Percentiles rank a stretch among this genome's conserved stretches.
Evolutionary conservation across 2,797 vertebrate species (phyloP).

Genomic region (Darevskia mixta): DNA sequence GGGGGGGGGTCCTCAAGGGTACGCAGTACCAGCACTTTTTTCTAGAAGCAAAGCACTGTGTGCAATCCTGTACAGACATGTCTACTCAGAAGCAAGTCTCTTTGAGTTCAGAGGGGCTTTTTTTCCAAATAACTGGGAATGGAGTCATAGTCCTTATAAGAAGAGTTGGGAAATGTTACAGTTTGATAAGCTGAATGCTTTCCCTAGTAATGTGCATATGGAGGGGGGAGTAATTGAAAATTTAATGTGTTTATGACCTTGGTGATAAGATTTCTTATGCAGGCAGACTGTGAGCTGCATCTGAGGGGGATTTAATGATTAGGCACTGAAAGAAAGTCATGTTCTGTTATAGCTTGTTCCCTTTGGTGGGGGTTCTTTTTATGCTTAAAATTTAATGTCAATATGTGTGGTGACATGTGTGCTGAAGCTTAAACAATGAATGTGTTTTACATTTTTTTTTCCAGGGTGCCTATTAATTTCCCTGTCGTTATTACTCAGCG

Average conservation of each 20-base stretch:
- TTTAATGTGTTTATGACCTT: slow-evolving; percentile 6
- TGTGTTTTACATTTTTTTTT: neutral
- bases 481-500: neutral
- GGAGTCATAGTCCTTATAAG: neutral
- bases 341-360: neutral
- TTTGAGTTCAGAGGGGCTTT: no score
- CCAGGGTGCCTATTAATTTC: neutral
- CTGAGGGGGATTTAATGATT: slow-evolving; percentile 11
- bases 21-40: no score
- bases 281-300: neutral
- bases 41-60: no score
- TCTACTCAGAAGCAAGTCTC: no score
- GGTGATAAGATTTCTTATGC: neutral
- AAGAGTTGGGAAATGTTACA: neutral
- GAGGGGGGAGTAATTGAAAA: neutral
- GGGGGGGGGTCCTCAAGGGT: no score
- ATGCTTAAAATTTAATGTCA: neutral
- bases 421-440: neutral
- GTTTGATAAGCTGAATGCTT: neutral
- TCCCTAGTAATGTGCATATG: neutral
- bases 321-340: neutral
- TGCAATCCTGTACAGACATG: no score
- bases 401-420: neutral
- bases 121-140: no score
- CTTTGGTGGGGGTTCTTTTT: neutral